Evolutionary conservation across 2,113 vertebrate species (phyloP).

Genomic region (Hemicordylus capensis): DNA sequence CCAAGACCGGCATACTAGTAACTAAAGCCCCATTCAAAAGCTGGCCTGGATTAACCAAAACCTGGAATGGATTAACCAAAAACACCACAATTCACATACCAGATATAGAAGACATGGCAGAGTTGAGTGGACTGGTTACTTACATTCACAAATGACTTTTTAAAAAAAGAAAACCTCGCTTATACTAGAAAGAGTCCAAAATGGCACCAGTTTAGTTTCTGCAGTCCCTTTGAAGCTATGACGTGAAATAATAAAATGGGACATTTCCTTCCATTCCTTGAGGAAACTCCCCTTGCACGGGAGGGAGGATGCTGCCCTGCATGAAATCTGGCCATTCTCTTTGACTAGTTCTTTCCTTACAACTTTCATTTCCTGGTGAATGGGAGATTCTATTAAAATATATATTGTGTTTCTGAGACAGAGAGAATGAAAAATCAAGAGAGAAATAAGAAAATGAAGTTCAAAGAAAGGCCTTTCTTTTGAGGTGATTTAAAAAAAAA

Average conservation of each 20-base stretch:
- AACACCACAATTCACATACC: background rate
- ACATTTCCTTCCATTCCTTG: background rate
- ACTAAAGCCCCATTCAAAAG: too few species aligned
- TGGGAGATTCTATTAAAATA: conserved; percentile 11
- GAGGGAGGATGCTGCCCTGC: background rate
- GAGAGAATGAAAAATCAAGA: background rate
- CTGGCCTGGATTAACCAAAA: too few species aligned
- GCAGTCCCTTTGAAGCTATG: background rate
- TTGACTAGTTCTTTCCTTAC: background rate
- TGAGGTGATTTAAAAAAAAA: background rate
- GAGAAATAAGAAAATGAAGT: background rate
- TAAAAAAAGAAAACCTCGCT: background rate
- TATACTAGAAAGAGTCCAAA: background rate
- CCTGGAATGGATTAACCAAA: too few species aligned
- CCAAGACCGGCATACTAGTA: too few species aligned
- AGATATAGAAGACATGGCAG: background rate
- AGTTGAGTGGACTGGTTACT: background rate
- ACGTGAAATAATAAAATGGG: background rate
- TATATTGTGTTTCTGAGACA: background rate
- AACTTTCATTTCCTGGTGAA: background rate
- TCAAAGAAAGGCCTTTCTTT: background rate
- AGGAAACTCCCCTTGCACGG: background rate
- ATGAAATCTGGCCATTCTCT: background rate
- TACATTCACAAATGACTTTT: background rate
- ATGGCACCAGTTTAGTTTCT: background rate